These are phyloP conservation scores for Danaus melanippus DNA, from an alignment of 1,140 invertebrate species.

Conservation along the genomic window DNA sequence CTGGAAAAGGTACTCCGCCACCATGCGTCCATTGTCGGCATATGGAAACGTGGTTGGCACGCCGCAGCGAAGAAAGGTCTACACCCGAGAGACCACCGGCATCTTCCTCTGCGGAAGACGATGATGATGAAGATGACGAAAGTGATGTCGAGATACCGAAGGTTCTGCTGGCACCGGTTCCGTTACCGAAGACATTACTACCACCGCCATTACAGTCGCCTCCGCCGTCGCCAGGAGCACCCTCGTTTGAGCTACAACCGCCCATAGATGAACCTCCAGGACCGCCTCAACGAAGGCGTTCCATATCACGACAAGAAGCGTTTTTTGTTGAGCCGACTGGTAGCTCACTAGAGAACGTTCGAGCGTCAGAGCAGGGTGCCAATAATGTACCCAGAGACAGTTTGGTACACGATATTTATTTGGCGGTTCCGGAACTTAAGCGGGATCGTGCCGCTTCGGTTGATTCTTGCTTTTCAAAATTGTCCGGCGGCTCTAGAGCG, in stretches of 20 bases:
- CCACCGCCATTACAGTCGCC: constrained; percentile 67
- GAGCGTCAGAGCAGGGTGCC: constrained; percentile 71
- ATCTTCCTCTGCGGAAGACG: constrained; percentile 71
- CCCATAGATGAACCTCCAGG: constrained; percentile 62
- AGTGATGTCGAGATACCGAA: constrained; percentile 62
- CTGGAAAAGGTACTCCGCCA: constrained; percentile 75
- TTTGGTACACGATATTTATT: constrained; percentile 80
- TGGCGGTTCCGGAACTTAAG: constrained; percentile 85
- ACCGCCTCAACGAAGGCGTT: constrained; percentile 72
- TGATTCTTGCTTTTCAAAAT: constrained; percentile 85
- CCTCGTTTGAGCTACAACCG: constrained; percentile 71
- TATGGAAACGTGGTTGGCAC: constrained; percentile 75
- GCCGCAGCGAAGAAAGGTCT: constrained; percentile 68
- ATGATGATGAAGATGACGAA: constrained; percentile 72
- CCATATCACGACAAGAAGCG: constrained; percentile 84
- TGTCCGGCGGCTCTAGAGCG: constrained; percentile 76
- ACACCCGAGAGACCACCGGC: constrained; percentile 62
- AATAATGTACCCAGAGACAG: constrained; percentile 69
- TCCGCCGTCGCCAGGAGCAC: constrained; percentile 69
- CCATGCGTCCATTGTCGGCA: constrained; percentile 78
- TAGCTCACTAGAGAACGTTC: constrained; percentile 77
- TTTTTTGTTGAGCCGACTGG: constrained; percentile 81
- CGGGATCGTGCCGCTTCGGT: constrained; percentile 88
- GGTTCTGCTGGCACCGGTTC: constrained; percentile 81
- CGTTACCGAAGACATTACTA: constrained; percentile 57